Evolutionary conservation across 2,113 vertebrate genomes (phyloP).

Genomic region (Pseudopipra pipra): DNA sequence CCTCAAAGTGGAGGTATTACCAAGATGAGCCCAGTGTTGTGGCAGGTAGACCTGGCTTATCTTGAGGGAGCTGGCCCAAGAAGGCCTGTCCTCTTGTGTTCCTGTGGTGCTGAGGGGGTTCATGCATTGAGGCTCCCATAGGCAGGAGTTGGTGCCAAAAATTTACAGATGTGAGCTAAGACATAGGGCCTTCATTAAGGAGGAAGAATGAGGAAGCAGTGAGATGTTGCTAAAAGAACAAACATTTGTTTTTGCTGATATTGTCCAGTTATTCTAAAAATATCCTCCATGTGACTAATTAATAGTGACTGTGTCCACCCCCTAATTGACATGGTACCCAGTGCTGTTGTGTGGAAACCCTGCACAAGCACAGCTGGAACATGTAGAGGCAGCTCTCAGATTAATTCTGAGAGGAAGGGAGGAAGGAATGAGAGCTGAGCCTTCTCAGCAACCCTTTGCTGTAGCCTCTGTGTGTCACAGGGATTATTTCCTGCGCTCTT

Average conservation of each 20-base stretch:
- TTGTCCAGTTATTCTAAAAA: not conserved
- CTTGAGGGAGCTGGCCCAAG: not conserved
- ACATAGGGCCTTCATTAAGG: not conserved
- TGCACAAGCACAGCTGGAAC: not conserved
- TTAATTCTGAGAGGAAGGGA: not conserved
- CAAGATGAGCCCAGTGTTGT: not conserved
- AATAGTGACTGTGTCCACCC: not conserved
- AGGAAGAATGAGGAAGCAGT: not conserved
- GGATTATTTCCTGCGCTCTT: not conserved
- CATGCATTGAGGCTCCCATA: rapidly evolving
- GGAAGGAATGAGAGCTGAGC: not conserved
- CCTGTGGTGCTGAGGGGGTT: not conserved
- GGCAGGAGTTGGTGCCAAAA: not conserved
- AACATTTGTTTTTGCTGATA: not conserved
- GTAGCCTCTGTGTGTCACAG: not conserved
- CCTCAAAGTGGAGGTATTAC: not conserved
- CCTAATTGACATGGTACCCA: not conserved
- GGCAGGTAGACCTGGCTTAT: not conserved
- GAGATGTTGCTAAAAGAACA: not conserved
- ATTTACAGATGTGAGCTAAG: not conserved
- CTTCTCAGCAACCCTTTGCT: not conserved
- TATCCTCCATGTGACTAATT: not conserved
- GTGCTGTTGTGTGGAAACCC: not conserved
- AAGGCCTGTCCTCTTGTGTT: not conserved
- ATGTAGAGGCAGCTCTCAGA: not conserved